These are phyloP conservation scores for Chondrosia reniformis DNA, from an alignment of 37 sponge, comb jelly and placozoan genomes.

Conservation along the genomic window DNA sequence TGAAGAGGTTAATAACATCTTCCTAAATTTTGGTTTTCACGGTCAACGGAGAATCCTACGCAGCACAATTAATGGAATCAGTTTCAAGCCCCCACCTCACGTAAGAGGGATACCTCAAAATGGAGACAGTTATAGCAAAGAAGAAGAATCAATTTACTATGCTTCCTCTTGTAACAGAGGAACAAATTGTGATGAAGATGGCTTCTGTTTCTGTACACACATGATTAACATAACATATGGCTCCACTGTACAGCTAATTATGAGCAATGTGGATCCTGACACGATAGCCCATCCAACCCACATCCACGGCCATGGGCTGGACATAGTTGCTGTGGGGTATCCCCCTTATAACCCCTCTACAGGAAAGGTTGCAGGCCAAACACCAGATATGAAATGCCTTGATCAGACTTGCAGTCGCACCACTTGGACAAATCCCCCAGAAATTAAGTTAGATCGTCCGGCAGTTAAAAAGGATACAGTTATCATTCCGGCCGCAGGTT, in stretches of 20 bases:
- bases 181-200: background rate
- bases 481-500: conserved; percentile 84
- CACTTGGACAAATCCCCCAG: background rate
- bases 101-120: background rate
- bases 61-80: conserved; percentile 23
- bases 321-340: conserved; percentile 49
- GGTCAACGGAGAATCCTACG: background rate
- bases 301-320: conserved; percentile 76
- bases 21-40: conserved; percentile 46
- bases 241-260: conserved; percentile 19
- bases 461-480: conserved; percentile 73
- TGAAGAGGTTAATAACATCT: conserved; percentile 4
- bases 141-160: no score
- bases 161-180: background rate
- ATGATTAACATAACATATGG: background rate
- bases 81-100: conserved; percentile 8
- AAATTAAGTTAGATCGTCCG: background rate
- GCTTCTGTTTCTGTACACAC: conserved; percentile 35
- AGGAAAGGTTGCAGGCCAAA: conserved; percentile 7
- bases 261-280: conserved; percentile 1
- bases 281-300: conserved; percentile 67
- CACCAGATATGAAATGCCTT: background rate
- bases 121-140: background rate
- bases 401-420: background rate
- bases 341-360: conserved; percentile 34